These are phyloP conservation scores for Dipodomys spectabilis DNA, from an alignment of 2,113 vertebrate genomes.

Conservation along the genomic window DNA sequence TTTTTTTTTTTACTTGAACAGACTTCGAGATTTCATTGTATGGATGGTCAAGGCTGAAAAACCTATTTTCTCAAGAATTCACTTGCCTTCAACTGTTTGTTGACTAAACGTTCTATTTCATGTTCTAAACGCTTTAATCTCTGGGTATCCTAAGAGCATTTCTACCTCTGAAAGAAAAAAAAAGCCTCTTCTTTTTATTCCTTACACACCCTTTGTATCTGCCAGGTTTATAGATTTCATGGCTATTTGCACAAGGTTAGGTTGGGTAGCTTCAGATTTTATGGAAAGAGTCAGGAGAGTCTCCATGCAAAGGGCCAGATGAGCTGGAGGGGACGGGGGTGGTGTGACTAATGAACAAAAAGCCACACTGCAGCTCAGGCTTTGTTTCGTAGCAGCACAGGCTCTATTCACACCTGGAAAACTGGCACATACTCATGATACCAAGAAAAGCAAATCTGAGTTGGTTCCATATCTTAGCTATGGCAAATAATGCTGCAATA, in stretches of 20 bases:
- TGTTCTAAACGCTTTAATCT: conserved; percentile 79
- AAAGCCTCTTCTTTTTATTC: conserved; percentile 77
- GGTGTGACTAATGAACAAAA: conserved; percentile 90
- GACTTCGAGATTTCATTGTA: conserved; percentile 65
- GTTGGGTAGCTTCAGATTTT: conserved; percentile 83
- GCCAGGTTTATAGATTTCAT: conserved; percentile 85
- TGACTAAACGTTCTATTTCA: conserved; percentile 80
- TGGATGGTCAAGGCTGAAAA: conserved; percentile 21
- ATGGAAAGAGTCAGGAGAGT: conserved; percentile 77
- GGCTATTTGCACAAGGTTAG: conserved; percentile 84
- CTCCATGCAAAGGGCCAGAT: conserved; percentile 80
- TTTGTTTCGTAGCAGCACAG: conserved; percentile 83
- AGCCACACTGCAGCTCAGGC: conserved; percentile 70
- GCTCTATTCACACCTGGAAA: conserved; percentile 79
- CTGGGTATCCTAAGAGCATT: conserved; percentile 69
- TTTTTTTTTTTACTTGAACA: conserved; percentile 18
- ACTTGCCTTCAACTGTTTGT: conserved; percentile 66
- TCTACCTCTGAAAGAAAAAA: conserved; percentile 74
- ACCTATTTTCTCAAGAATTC: conserved; percentile 62
- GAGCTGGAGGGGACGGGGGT: conserved; percentile 78
- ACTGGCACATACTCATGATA: conserved; percentile 69
- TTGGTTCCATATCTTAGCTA: too few species aligned
- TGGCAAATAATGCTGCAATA: too few species aligned
- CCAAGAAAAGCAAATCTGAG: conserved; percentile 68
- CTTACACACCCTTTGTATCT: conserved; percentile 79